Evolutionary conservation across 92 coral and sea anemone genomes (phyloP).

Genomic region (Isaurus tuberculatus): DNA sequence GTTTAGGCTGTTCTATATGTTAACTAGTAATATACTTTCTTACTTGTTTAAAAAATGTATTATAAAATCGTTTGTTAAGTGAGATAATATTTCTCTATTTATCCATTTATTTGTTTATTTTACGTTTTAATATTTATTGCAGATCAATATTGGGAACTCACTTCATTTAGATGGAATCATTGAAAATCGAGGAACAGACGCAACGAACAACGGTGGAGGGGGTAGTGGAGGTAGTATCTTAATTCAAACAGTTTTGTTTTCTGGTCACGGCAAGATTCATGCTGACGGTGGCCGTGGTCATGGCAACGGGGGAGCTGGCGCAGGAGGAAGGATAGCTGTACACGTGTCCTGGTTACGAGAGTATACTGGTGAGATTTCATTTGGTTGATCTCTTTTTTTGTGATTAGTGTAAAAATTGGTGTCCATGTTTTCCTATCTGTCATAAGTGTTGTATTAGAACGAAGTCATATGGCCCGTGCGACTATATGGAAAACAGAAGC

Average conservation of each 20-base stretch:
- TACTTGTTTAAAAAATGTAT: no score
- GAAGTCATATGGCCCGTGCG: no score
- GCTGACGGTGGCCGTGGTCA: conserved; percentile 70
- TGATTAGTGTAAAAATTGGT: not conserved
- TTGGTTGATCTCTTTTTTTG: not conserved
- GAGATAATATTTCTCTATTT: no score
- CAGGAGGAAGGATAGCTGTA: conserved; percentile 75
- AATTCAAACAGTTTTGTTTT: conserved; percentile 60
- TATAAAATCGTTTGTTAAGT: no score
- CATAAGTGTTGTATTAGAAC: no score
- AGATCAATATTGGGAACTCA: conserved; percentile 64
- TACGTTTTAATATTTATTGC: not conserved
- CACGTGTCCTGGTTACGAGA: conserved; percentile 76
- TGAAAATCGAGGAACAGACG: conserved; percentile 64
- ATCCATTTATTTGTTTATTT: no score
- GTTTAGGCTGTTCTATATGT: no score
- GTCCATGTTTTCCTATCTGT: no score
- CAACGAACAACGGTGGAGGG: conserved; percentile 57
- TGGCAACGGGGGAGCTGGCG: conserved; percentile 72
- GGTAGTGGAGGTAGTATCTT: conserved; percentile 79
- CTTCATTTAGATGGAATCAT: conserved; percentile 73
- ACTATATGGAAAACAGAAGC: no score
- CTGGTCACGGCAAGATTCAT: conserved; percentile 71
- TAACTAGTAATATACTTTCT: no score
- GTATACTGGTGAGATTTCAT: conserved; percentile 52